These are phyloP conservation scores for Eretmocerus hayati DNA, from an alignment of 2,888 invertebrate genomes.

Conservation along the genomic window DNA sequence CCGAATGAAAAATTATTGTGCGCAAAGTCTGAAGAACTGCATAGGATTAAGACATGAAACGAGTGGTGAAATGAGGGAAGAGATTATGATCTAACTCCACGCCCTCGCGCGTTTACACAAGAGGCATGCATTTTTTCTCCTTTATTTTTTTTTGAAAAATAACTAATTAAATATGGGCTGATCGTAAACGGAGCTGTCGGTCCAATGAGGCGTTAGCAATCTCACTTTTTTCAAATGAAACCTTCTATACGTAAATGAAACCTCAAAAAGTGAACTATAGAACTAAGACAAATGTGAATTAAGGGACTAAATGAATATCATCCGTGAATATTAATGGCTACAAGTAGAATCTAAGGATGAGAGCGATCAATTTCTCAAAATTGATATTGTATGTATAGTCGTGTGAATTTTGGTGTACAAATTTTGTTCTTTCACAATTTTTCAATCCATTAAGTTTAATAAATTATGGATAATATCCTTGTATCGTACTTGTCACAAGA, in stretches of 20 bases:
- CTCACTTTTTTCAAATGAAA: slow-evolving; percentile 17
- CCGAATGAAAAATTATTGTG: background rate
- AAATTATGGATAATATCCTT: slow-evolving; percentile 24
- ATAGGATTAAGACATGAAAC: background rate
- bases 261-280: slow-evolving; percentile 17
- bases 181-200: no score
- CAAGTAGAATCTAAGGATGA: slow-evolving; percentile 18
- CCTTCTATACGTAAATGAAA: slow-evolving; percentile 24
- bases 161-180: no score
- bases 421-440: slow-evolving; percentile 26
- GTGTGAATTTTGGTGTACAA: slow-evolving; percentile 31
- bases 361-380: slow-evolving; percentile 17
- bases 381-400: slow-evolving; percentile 28
- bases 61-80: background rate
- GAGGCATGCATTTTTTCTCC: slow-evolving; percentile 7
- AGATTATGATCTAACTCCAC: background rate
- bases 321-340: slow-evolving; percentile 13
- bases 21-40: background rate
- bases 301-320: slow-evolving; percentile 6
- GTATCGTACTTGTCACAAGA: slow-evolving; percentile 15
- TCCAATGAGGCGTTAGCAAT: no score
- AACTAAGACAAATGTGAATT: slow-evolving; percentile 1
- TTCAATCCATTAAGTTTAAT: slow-evolving; percentile 22
- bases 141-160: background rate
- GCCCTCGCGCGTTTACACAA: slow-evolving; percentile 3